phyloP scores from a whole-genome alignment of 2,888 invertebrate species.

The Microctonus hyperodae region DNA sequence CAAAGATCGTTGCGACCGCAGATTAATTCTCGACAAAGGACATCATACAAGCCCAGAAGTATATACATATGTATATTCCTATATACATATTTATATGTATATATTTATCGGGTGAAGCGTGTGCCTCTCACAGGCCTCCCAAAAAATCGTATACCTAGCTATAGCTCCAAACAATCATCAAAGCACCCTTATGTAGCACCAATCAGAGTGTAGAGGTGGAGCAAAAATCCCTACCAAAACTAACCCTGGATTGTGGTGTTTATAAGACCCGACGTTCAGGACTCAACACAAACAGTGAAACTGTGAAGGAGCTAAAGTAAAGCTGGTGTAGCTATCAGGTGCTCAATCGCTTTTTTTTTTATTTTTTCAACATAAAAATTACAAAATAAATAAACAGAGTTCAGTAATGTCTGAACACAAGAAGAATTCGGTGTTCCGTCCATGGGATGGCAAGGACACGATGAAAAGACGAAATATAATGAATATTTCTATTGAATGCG shows the following conservation, averaged over 20 bases:
- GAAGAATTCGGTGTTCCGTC: conserved; percentile 2
- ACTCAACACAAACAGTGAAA: conserved; percentile 19
- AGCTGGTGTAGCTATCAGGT: neutral
- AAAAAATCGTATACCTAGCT: conserved; percentile 42
- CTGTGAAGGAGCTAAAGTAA: neutral
- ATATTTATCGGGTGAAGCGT: neutral
- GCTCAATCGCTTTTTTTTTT: neutral
- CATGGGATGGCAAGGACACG: conserved; percentile 13
- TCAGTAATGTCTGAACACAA: neutral
- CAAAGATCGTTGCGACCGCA: conserved; percentile 37
- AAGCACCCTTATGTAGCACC: conserved; percentile 45
- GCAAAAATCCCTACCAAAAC: conserved; percentile 39
- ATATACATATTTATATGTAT: conserved; percentile 19
- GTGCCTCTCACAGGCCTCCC: conserved; percentile 39
- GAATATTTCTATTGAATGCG: conserved; percentile 26
- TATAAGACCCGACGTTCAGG: conserved; percentile 15
- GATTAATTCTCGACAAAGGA: conserved; percentile 50
- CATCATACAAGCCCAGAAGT: neutral
- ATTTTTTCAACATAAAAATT: neutral
- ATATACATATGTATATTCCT: conserved; percentile 26
- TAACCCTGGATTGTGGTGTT: conserved; percentile 26
- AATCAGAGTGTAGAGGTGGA: conserved; percentile 49
- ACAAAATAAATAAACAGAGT: neutral
- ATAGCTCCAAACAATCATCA: conserved; percentile 29
- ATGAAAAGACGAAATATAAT: neutral